Conservation (phyloP, 2,888 invertebrate genomes). For the Bombylius major region DNA sequence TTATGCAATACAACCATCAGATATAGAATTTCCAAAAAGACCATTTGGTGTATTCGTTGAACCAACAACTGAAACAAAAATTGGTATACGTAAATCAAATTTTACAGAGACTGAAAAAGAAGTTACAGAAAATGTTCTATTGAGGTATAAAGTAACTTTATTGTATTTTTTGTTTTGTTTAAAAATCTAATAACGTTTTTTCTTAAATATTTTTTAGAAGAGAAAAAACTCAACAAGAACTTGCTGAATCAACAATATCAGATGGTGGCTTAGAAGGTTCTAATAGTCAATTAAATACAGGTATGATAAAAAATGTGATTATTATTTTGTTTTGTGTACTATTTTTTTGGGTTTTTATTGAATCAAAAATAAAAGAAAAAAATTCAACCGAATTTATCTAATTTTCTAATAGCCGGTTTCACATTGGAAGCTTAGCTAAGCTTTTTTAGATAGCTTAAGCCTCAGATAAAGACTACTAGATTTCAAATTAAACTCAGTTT, state of each 20-base stretch:
- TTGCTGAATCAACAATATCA: conserved; percentile 14
- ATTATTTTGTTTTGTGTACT: neutral
- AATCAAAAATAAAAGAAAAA: too few relatives aligned
- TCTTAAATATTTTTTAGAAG: conserved; percentile 6
- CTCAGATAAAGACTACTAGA: too few relatives aligned
- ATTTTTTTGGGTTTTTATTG: too few relatives aligned
- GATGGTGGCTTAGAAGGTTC: conserved; percentile 14
- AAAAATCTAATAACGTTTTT: neutral
- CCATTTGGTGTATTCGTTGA: conserved; percentile 70
- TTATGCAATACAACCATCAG: conserved; percentile 58
- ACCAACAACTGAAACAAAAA: conserved; percentile 57
- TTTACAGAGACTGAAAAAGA: conserved; percentile 62
- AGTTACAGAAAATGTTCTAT: conserved; percentile 54
- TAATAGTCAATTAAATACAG: conserved; percentile 18
- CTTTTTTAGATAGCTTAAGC: too few relatives aligned
- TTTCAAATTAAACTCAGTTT: too few relatives aligned
- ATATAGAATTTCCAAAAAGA: conserved; percentile 62
- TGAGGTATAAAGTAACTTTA: conserved; percentile 32
- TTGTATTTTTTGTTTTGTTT: neutral
- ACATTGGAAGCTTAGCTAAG: too few relatives aligned
- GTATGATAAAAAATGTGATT: conserved; percentile 5
- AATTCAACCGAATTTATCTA: too few relatives aligned
- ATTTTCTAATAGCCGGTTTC: too few relatives aligned
- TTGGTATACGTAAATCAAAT: conserved; percentile 54
- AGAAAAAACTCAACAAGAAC: conserved; percentile 15